Percentiles rank a stretch among this genome's conserved stretches.
These are phyloP conservation scores for Leptopterna dolabrata DNA, from an alignment of 2,888 invertebrate species.

Conservation along the genomic window DNA sequence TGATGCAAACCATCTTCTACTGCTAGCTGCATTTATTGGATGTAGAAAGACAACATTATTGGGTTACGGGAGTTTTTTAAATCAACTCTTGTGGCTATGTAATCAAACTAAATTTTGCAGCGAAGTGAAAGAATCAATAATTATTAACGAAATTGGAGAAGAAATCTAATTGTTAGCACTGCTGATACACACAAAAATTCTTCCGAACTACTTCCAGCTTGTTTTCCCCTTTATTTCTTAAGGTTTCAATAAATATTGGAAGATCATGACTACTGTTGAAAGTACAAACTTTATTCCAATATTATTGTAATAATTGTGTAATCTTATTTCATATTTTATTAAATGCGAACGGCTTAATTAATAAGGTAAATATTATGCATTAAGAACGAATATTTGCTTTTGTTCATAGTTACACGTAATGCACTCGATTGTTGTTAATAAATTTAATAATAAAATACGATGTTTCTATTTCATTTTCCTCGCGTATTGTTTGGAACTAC, in stretches of 20 bases:
- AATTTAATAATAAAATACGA: constrained; percentile 48
- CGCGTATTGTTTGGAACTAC: no score
- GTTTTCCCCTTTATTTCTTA: background rate
- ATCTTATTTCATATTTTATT: constrained; percentile 51
- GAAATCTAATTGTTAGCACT: constrained; percentile 16
- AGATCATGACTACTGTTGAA: constrained; percentile 40
- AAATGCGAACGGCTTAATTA: constrained; percentile 52
- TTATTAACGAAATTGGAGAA: background rate
- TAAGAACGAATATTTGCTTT: constrained; percentile 51
- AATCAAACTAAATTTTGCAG: background rate
- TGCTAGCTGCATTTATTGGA: constrained; percentile 18
- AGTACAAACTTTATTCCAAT: constrained; percentile 52
- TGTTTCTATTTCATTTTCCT: background rate
- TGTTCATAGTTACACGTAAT: constrained; percentile 54
- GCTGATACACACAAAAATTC: constrained; percentile 49
- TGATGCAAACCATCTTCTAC: background rate
- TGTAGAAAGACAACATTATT: background rate
- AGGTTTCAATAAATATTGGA: constrained; percentile 33
- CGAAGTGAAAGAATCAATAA: background rate
- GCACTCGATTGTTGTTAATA: constrained; percentile 55
- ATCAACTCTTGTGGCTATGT: background rate
- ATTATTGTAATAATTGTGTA: constrained; percentile 49
- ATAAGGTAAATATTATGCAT: constrained; percentile 51
- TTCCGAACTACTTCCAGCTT: constrained; percentile 47
- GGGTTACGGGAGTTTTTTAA: background rate